A percentile compares a stretch with the other conserved stretches of the same genome.
These are phyloP conservation scores for Planiliza haematocheilus DNA, from an alignment of 2,113 vertebrate species.

Conservation along the genomic window DNA sequence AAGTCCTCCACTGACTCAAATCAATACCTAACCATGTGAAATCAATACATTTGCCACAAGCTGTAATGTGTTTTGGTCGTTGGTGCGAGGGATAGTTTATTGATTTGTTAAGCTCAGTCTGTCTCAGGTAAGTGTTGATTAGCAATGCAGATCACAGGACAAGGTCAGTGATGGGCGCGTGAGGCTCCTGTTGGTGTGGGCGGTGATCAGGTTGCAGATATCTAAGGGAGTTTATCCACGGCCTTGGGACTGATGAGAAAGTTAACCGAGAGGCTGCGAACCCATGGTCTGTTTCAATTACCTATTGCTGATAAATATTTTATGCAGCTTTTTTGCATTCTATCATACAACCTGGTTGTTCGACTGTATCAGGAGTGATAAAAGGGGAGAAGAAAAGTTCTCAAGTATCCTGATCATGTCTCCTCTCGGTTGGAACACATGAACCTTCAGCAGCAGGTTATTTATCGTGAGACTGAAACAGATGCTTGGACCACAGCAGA, in stretches of 20 bases:
- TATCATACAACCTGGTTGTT: neutral
- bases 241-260: constrained; percentile 12
- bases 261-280: neutral
- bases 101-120: constrained; percentile 10
- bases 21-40: neutral
- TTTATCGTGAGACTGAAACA: neutral
- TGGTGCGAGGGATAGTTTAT: constrained; percentile 12
- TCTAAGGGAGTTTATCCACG: neutral
- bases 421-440: neutral
- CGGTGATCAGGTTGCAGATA: neutral
- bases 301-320: constrained; percentile 37
- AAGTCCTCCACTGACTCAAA: neutral
- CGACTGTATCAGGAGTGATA: constrained; percentile 15
- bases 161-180: neutral
- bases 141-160: neutral
- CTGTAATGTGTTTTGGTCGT: neutral
- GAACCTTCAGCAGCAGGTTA: neutral
- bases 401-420: neutral
- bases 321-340: constrained; percentile 3
- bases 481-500: neutral
- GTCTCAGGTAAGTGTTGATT: constrained; percentile 5
- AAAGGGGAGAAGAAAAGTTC: neutral
- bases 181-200: neutral
- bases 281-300: neutral
- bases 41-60: constrained; percentile 8